Evolutionary conservation across 2,888 invertebrate genomes (phyloP).

Genomic region (Clanis bilineata): DNA sequence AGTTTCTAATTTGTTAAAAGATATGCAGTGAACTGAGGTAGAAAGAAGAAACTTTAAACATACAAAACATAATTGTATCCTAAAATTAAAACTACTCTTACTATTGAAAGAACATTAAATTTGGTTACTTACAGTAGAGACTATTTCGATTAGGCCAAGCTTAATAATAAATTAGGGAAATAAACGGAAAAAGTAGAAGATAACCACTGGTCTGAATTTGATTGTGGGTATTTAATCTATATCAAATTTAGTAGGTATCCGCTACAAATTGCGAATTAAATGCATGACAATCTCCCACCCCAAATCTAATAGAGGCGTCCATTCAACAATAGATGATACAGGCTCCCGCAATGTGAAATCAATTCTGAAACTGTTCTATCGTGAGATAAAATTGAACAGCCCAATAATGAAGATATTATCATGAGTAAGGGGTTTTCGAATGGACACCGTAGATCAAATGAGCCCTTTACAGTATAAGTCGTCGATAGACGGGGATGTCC

Average conservation of each 20-base stretch:
- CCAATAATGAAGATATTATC: conserved; percentile 26
- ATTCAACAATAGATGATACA: conserved; percentile 26
- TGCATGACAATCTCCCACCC: conserved; percentile 66
- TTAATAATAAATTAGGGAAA: conserved; percentile 32
- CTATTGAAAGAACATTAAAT: not conserved
- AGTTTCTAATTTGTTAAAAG: conserved; percentile 30
- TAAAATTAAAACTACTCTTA: not conserved
- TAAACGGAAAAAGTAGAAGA: conserved; percentile 30
- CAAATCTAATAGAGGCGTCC: conserved; percentile 46
- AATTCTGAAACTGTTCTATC: not conserved
- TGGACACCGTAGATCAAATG: conserved; percentile 42
- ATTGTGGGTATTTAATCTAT: conserved; percentile 46
- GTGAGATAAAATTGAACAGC: conserved; percentile 4
- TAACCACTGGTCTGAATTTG: conserved; percentile 26
- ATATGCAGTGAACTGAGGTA: conserved; percentile 62
- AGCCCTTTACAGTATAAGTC: conserved; percentile 81
- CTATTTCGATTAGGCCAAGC: conserved; percentile 51
- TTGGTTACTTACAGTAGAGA: not conserved
- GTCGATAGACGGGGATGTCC: conserved; percentile 83
- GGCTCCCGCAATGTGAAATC: not conserved
- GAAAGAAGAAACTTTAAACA: conserved; percentile 28
- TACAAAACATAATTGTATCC: conserved; percentile 3
- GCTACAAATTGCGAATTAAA: conserved; percentile 73
- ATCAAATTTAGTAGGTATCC: conserved; percentile 59
- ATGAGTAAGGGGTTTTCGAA: conserved; percentile 35